These are phyloP conservation scores for Athalia cordata DNA, from an alignment of 2,888 invertebrate species.

Conservation along the genomic window DNA sequence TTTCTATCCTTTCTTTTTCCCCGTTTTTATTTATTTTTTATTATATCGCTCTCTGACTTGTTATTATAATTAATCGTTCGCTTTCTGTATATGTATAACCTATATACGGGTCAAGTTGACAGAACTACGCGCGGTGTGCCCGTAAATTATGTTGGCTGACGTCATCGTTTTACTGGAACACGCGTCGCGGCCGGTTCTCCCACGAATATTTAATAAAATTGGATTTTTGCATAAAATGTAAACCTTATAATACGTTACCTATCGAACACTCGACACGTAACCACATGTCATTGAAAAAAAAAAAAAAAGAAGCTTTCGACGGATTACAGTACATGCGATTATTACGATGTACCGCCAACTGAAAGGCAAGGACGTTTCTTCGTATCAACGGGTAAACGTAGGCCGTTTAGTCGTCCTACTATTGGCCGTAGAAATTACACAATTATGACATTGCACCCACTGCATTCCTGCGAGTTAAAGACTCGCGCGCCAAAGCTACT, in stretches of 20 bases:
- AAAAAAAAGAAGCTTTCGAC: no score
- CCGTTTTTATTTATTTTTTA: no score
- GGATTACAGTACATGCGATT: no score
- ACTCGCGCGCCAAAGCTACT: constrained; percentile 51
- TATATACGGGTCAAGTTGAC: constrained; percentile 38
- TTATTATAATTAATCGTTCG: no score
- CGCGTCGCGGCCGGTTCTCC: constrained; percentile 28
- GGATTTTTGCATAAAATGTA: constrained; percentile 36
- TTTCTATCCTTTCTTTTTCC: no score
- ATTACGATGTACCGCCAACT: no score
- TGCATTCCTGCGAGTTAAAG: constrained; percentile 5
- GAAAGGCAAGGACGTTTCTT: background rate
- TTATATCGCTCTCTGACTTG: no score
- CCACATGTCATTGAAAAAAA: no score
- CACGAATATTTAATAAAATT: constrained; percentile 32
- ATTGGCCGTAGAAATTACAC: constrained; percentile 51
- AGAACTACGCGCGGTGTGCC: background rate
- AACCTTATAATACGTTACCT: no score
- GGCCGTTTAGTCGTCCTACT: constrained; percentile 4
- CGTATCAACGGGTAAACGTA: background rate
- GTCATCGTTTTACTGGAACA: background rate
- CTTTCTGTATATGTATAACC: background rate
- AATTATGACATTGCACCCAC: constrained; percentile 59
- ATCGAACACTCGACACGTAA: no score
- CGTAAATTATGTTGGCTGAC: constrained; percentile 6